Evolutionary conservation across 2,113 vertebrate species (phyloP).

Genomic region (Prolemur simus): DNA sequence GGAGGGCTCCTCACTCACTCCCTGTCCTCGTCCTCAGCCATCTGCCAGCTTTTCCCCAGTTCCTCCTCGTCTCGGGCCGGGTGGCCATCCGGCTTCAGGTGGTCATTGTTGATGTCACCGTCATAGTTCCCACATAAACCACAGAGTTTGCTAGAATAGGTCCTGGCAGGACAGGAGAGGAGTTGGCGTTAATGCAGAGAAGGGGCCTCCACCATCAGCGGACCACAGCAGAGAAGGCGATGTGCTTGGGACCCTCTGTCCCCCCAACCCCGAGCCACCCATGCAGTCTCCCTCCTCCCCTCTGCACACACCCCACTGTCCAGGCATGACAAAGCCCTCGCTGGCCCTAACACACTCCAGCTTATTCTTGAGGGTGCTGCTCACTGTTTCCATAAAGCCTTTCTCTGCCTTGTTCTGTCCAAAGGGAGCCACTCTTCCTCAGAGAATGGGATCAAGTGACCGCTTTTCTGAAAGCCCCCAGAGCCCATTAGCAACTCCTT

Average conservation of each 20-base stretch:
- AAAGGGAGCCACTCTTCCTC: not conserved
- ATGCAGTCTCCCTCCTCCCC: not conserved
- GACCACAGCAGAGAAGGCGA: not conserved
- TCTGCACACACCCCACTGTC: not conserved
- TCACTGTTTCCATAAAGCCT: not conserved
- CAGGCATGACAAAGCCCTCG: not conserved
- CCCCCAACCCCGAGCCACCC: not conserved
- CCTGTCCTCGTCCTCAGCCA: constrained; percentile 80
- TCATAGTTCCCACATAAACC: constrained; percentile 90
- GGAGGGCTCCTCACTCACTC: constrained; percentile 78
- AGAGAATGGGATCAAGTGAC: not conserved
- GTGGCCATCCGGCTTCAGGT: constrained; percentile 82
- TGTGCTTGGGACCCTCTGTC: not conserved
- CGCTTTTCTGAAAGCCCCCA: not conserved
- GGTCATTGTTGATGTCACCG: constrained; percentile 84
- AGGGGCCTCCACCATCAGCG: not conserved
- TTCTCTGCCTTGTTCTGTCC: not conserved
- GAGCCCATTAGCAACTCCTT: not conserved
- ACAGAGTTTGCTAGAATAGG: constrained; percentile 85
- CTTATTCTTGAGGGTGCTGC: no score
- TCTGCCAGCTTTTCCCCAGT: constrained; percentile 89
- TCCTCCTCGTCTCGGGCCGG: constrained; percentile 73
- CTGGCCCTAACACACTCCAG: not conserved
- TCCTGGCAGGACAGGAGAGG: constrained; percentile 65
- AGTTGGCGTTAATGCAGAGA: not conserved